A percentile compares a stretch with the other conserved stretches of the same genome.
phyloP scores from a whole-genome alignment of 2,797 vertebrate genomes.

The Mus caroli region DNA sequence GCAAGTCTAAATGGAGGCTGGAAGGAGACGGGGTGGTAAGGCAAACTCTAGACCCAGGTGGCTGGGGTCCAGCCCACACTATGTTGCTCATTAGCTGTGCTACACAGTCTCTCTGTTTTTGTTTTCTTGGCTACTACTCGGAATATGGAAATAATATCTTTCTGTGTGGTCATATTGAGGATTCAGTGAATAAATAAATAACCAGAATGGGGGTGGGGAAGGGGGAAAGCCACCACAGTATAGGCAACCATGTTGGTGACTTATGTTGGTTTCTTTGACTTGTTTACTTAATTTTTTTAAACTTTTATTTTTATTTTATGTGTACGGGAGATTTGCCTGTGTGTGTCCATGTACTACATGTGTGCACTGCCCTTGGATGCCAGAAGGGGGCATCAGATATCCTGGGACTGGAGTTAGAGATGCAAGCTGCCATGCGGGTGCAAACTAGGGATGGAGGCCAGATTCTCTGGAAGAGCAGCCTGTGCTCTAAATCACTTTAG shows the following conservation, averaged over 20 bases:
- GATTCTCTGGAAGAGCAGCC: not conserved
- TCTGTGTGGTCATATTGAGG: not conserved
- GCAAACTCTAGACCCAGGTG: not conserved
- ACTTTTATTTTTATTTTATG: too few species aligned
- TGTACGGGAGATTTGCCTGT: not conserved
- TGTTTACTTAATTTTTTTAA: not conserved
- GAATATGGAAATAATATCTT: not conserved
- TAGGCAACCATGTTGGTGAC: not conserved
- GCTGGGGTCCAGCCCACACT: not conserved
- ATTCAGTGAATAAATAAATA: not conserved
- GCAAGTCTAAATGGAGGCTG: not conserved
- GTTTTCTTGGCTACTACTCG: not conserved
- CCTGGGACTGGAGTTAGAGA: not conserved
- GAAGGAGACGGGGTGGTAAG: not conserved
- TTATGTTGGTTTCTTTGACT: not conserved
- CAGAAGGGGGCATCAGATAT: not conserved
- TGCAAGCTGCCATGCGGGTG: not conserved
- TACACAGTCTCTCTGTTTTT: not conserved
- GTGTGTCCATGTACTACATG: too few species aligned
- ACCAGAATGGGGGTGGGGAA: not conserved
- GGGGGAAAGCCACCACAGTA: not conserved
- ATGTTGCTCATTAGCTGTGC: not conserved
- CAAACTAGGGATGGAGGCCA: not conserved
- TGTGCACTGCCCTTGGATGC: too few species aligned
- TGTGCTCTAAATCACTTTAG: not conserved